Evolutionary conservation across 2,888 invertebrate genomes (phyloP).

Genomic region (Leucophenga maculata): DNA sequence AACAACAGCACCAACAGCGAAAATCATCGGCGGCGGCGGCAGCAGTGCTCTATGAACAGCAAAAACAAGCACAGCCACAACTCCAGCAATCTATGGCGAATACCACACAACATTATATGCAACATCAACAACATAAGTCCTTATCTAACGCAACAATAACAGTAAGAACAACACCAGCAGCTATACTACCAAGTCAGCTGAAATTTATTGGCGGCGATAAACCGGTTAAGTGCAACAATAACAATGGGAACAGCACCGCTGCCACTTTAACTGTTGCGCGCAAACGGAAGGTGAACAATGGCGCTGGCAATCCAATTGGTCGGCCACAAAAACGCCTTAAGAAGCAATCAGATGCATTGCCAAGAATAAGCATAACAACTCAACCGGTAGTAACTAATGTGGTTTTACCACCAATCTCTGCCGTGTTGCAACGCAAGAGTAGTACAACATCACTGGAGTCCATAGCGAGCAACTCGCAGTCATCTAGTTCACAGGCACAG

Average conservation of each 20-base stretch:
- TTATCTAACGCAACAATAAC: slow-evolving; percentile 52
- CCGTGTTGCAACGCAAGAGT: slow-evolving; percentile 65
- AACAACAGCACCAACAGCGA: slow-evolving; percentile 78
- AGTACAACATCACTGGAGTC: slow-evolving; percentile 70
- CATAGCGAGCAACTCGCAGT: slow-evolving; percentile 69
- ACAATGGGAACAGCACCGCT: too few relatives aligned
- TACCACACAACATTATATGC: neutral
- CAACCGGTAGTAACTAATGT: neutral
- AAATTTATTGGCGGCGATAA: neutral
- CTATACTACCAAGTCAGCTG: slow-evolving; percentile 19
- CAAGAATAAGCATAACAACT: slow-evolving; percentile 20
- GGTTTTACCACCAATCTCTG: slow-evolving; percentile 47
- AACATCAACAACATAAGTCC: neutral
- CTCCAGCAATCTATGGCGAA: slow-evolving; percentile 16
- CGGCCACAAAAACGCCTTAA: slow-evolving; percentile 76
- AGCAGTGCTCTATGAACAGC: neutral
- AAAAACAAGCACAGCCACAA: slow-evolving; percentile 12
- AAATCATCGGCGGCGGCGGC: slow-evolving; percentile 73
- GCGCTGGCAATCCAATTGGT: slow-evolving; percentile 58
- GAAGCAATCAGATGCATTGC: slow-evolving; percentile 60
- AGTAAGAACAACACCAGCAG: neutral
- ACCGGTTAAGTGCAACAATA: neutral
- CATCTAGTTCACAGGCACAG: slow-evolving; percentile 54
- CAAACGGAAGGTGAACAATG: slow-evolving; percentile 56
- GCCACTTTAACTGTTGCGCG: slow-evolving; percentile 36